Base-by-base conservation (phyloP, 2,888 invertebrate species). In the Cancer borealis region DNA sequence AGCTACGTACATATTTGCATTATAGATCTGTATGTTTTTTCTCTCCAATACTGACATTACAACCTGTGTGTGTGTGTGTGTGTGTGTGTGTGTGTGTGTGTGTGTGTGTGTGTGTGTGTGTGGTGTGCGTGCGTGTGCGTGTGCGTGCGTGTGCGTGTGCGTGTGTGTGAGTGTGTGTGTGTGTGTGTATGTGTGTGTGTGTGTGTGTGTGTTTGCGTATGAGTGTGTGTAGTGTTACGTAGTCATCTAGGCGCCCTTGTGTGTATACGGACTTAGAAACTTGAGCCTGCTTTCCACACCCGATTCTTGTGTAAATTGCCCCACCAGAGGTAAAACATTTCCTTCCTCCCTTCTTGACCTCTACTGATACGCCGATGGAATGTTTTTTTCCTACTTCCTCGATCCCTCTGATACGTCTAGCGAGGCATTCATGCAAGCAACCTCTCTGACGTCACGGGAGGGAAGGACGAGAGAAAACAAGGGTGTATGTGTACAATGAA, bases 121-220 rank as follows among this genome's bases (percentile, higher is more conserved):
- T 14, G 14, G 14, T 12, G 12, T 49, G 12, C 3, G 10, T 49
- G 12, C 3, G 60, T 66, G 17, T 21, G 17, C 12, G 60, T 66
- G 60, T 21, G 12, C 17, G 60, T 66, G 60, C 17, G 60, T 21
- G 60, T 3, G 60, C 12, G 60, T 3, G 60, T 66, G 60, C 3
- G 60, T 66, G 60, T 21, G 60, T 66, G 60, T 60, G 60, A 3
- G 60, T 60, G 60, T 60, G 60, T 60, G 60, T 60, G 60, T 60
- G 60, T 60, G 60, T 60, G 60, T 60, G 60, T 60, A 17, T 60
- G 60, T 60, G 60, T 60, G 60, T 60, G 60, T 60, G 60, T 60
- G 60, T 60, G 66, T 66, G 66, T 66, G 66, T 66, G 66, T 66
- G 66, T 66, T 17, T 66, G 66, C n/a, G 66, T 66, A n/a, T 66